Evolutionary conservation across 2,113 vertebrate genomes (phyloP), one percentile per base, ranked within the genome.

Genomic region (Ictalurus furcatus): DNA sequence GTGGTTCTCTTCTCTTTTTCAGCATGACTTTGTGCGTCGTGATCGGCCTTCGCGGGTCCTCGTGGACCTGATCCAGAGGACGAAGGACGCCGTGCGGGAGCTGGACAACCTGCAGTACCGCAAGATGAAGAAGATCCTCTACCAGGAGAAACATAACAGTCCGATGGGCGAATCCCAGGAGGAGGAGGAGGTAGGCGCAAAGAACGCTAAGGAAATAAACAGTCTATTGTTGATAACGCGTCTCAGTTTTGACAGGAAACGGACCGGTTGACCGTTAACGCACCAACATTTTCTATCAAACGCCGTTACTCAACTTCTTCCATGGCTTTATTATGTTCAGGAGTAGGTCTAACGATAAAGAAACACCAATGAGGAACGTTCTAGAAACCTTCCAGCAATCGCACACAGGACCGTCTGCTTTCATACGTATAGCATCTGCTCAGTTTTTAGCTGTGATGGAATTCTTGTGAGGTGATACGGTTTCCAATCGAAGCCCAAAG

Each of bases 81-180:
- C 98, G 52, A 99, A 99, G 94, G 98, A 99, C 90, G 98, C 98
- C 0, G 98, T 99, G 59, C 96, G 98, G 8, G 98, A 99, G 87
- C 93, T 99, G 93, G 98, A 99, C 93, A 99, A 99, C 92, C 95
- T 99, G 87, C 98, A 99, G 94, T 99, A 99, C 94, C 96, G 98
- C 89, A 99, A 99, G 95, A 99, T 99, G 98, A 99, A 99, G 95
- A 99, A 99, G 92, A 99, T 99, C 92, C 98, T 99, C 25, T 99
- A 99, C 95, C 98, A 99, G 88, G 98, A 99, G 95, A 96, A 97
- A 2, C 95, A 97, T 90, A 98, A 98, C 0, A 98, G 98, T 37
- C 97, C 97, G 6, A 94, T 98, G 93, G 97, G 96, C 17, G 98
- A 98, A 93, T 98, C 97, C 81, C 98, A 99, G 87, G 98, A 99